Conservation (phyloP, 2,797 vertebrate species). For the Pseudochaenichthys georgianus region DNA sequence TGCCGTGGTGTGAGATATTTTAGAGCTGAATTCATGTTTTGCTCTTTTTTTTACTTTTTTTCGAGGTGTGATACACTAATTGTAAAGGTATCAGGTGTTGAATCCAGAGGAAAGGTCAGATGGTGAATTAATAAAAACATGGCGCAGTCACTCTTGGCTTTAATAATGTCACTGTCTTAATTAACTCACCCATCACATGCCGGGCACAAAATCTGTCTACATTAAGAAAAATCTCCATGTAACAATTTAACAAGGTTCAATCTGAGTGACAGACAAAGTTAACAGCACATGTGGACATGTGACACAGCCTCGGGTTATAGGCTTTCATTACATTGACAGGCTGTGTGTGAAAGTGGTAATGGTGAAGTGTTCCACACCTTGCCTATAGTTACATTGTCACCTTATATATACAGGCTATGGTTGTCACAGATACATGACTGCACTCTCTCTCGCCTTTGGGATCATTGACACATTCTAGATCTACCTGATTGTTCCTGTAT, state of each 20-base stretch:
- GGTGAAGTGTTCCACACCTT: slow-evolving; percentile 69
- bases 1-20: slow-evolving; percentile 22
- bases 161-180: slow-evolving; percentile 82
- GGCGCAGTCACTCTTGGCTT: slow-evolving; percentile 59
- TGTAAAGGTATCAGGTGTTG: slow-evolving; percentile 64
- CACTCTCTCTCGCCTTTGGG: slow-evolving; percentile 27
- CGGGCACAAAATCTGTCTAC: slow-evolving; percentile 54
- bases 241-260: slow-evolving; percentile 70
- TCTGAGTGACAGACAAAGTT: slow-evolving; percentile 66
- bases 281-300: slow-evolving; percentile 20
- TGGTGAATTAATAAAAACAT: slow-evolving; percentile 79
- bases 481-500: slow-evolving; percentile 24
- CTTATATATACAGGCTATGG: background rate
- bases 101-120: slow-evolving; percentile 74
- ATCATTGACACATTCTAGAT: slow-evolving; percentile 37
- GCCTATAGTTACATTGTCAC: slow-evolving; percentile 48
- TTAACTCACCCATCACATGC: slow-evolving; percentile 71
- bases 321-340: slow-evolving; percentile 61
- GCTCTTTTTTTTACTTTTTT: slow-evolving; percentile 21
- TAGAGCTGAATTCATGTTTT: slow-evolving; percentile 22
- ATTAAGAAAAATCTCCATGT: slow-evolving; percentile 52
- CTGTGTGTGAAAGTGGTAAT: slow-evolving; percentile 69
- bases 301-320: slow-evolving; percentile 45
- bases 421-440: slow-evolving; percentile 44
- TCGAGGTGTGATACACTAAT: slow-evolving; percentile 19